A percentile compares a stretch with the other conserved stretches of the same genome.
Evolutionary conservation across 1,140 invertebrate genomes (phyloP).

Genomic region (Asobara japonica): DNA sequence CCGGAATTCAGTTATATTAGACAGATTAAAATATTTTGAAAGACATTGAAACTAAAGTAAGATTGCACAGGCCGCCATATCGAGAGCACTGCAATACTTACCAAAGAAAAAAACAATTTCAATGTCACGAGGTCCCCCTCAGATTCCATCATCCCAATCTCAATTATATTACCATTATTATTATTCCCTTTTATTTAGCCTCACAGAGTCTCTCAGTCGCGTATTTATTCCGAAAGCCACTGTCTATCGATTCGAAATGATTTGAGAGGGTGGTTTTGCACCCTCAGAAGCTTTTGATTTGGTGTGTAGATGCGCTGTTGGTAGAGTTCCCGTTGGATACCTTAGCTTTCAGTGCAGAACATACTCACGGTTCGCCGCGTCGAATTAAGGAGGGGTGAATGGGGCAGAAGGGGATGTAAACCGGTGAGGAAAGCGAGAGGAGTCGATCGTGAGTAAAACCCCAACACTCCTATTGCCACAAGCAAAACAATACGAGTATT

Average conservation of each 20-base stretch:
- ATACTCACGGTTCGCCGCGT: conserved; percentile 57
- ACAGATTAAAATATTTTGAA: no score
- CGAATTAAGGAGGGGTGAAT: conserved; percentile 54
- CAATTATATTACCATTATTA: neutral
- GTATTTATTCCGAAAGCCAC: neutral
- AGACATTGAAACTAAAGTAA: no score
- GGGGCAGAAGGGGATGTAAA: conserved; percentile 28
- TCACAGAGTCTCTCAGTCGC: neutral
- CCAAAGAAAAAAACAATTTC: no score
- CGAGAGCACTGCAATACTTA: no score
- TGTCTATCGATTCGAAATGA: conserved; percentile 61
- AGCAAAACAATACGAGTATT: neutral
- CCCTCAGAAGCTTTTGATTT: conserved; percentile 61
- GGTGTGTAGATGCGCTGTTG: conserved; percentile 10
- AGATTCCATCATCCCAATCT: no score
- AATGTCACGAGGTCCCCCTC: no score
- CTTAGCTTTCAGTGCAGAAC: conserved; percentile 47
- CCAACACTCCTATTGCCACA: neutral
- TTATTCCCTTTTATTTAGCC: neutral
- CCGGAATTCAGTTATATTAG: no score
- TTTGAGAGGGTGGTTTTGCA: conserved; percentile 58
- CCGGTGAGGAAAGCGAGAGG: neutral
- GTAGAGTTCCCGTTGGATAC: conserved; percentile 6
- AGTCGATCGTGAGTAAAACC: conserved; percentile 10
- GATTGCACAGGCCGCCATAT: no score